Evolutionary conservation across 2,797 vertebrate species (phyloP), one percentile per base, ranked within the genome.

Genomic region (Cossypha caffra): DNA sequence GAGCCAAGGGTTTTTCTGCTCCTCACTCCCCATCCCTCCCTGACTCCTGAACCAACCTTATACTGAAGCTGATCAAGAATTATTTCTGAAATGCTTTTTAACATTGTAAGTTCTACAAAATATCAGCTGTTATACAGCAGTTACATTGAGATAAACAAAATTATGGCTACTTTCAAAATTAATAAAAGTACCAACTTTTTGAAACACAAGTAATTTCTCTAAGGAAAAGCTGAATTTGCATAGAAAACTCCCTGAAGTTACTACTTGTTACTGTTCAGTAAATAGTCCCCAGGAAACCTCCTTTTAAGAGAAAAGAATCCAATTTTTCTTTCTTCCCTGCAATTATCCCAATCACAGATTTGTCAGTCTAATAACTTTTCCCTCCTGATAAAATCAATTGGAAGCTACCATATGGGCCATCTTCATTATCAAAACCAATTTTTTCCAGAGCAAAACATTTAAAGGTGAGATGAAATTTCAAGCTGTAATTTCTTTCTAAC

Each of bases 71-170:
- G n/a, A 54, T 18, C 8, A 50, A n/a, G 3, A 18, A 37, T 35
- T 61, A 61, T 26, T 66, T 47, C 48, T 42, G 48, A 81, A 87
- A 74, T 67, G 37, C 12, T 38, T 78, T 77, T 69, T 33, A 71
- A 31, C n/a, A 29, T 3, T 50, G 4, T 3, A 26, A 87, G 1
- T 67, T 51, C 33, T 74, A 37, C 6, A 55, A 72, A 45, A 28
- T 13, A 58, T 2, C 1, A 5, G 25, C 45, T 21, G 12, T 11
- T 61, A 35, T 0, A 10, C 1, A 62, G 23, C 14, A 77, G 71
- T 19, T 50, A 59, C 38, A 59, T 0, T n/a, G 47, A 67, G 18
- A 66, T 42, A 71, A 75, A 57, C 13, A 68, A 19, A n/a, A 74
- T n/a, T 20, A 40, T 2, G 33, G 25, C 15, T 28, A 47, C 43